Percentiles rank a stretch among this genome's conserved stretches.
Evolutionary conservation across 2,113 vertebrate genomes (phyloP).

Genomic region (Marmota monax): DNA sequence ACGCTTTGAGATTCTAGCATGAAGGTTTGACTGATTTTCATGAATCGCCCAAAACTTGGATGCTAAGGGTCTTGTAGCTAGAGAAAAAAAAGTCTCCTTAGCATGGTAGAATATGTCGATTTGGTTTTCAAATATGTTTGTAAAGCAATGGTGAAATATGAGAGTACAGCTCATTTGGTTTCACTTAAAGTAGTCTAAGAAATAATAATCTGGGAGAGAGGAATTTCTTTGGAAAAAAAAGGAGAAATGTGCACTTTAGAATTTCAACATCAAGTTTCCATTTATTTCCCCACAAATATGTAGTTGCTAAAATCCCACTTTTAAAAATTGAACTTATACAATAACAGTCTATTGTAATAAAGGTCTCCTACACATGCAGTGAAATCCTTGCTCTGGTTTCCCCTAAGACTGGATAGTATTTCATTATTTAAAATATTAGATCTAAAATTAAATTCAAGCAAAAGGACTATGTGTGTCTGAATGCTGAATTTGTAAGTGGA

Average conservation of each 20-base stretch:
- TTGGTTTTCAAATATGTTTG: slow-evolving; percentile 53
- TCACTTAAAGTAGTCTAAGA: slow-evolving; percentile 24
- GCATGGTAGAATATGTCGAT: not conserved
- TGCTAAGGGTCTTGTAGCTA: not conserved
- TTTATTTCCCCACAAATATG: slow-evolving; percentile 19
- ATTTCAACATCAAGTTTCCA: not conserved
- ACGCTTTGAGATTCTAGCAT: not conserved
- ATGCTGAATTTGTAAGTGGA: not conserved
- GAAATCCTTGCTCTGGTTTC: not conserved
- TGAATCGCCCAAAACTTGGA: not conserved
- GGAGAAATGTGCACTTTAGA: not conserved
- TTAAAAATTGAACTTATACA: slow-evolving; percentile 27
- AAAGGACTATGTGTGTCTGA: not conserved
- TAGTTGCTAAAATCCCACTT: slow-evolving; percentile 43
- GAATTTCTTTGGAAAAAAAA: slow-evolving; percentile 38
- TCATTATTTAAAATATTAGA: slow-evolving; percentile 41
- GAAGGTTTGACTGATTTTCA: not conserved
- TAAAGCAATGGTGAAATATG: not conserved
- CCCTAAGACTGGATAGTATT: not conserved
- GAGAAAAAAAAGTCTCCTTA: not conserved
- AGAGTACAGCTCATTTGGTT: not conserved
- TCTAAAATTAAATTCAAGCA: not conserved
- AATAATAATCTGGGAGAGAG: not conserved
- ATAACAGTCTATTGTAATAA: not conserved
- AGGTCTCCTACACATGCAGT: not conserved